Percentiles rank a stretch among this genome's conserved stretches.
Conservation (phyloP, 2,113 vertebrate genomes). For the Melanerpes aurifrons region DNA sequence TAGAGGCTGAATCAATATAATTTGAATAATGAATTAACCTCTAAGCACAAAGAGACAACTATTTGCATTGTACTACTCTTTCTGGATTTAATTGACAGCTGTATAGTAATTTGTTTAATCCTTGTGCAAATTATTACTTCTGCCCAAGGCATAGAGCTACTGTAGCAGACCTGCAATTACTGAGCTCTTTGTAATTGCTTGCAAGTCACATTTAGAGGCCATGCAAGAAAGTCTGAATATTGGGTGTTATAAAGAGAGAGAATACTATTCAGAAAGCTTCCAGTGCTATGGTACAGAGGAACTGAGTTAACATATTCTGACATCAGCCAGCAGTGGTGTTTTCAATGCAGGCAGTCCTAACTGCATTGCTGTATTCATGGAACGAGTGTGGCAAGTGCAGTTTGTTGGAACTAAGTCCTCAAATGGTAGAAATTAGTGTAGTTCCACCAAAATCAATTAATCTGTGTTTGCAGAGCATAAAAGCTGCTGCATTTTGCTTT, state of each 20-base stretch:
- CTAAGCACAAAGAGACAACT: neutral
- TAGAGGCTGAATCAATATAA: neutral
- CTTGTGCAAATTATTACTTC: neutral
- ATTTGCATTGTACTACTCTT: conserved; percentile 12
- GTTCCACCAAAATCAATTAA: neutral
- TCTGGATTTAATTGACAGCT: neutral
- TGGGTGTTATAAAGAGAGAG: neutral
- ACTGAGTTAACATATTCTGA: neutral
- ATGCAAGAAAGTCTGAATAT: neutral
- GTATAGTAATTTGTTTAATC: neutral
- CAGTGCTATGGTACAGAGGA: neutral
- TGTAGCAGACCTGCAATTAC: neutral
- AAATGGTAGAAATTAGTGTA: neutral
- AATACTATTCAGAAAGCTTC: neutral
- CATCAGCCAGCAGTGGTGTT: neutral
- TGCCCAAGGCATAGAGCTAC: neutral
- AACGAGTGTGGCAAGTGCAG: neutral
- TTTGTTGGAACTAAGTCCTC: neutral
- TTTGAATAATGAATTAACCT: neutral
- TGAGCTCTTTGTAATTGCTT: neutral
- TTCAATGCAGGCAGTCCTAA: neutral
- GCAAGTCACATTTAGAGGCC: neutral
- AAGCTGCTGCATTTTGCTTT: neutral
- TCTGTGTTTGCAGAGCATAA: neutral
- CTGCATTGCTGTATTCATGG: neutral